Evolutionary conservation across 53 echinoderm and acorn worm species (phyloP).

Genomic region (Patiria pectinifera): DNA sequence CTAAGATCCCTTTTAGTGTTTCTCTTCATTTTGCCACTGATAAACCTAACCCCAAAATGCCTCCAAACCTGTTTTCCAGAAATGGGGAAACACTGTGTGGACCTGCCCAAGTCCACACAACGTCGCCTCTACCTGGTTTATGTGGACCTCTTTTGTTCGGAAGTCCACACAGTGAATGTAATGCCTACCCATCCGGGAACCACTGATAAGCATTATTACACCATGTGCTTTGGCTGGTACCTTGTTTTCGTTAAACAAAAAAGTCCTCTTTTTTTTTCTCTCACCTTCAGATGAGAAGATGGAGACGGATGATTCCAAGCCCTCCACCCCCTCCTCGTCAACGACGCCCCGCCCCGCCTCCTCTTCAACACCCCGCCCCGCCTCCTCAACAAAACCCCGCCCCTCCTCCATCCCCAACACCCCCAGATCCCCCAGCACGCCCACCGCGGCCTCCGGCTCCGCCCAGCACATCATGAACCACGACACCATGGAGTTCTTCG

Average conservation of each 20-base stretch:
- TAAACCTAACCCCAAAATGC: too few relatives aligned
- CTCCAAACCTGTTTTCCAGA: too few relatives aligned
- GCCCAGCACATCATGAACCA: conserved; percentile 58
- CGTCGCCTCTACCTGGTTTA: too few relatives aligned
- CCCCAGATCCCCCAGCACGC: conserved; percentile 75
- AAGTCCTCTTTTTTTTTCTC: conserved; percentile 9
- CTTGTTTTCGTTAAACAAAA: background rate
- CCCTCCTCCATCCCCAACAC: conserved; percentile 71
- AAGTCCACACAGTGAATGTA: too few relatives aligned
- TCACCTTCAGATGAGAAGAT: conserved; percentile 77
- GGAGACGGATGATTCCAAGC: conserved; percentile 73
- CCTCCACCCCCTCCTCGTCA: background rate
- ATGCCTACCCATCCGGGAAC: too few relatives aligned
- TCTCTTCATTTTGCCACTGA: too few relatives aligned
- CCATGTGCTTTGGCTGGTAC: background rate
- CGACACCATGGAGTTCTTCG: conserved; percentile 98
- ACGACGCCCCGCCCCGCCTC: conserved; percentile 11
- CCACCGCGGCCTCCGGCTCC: conserved; percentile 55
- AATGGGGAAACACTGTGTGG: too few relatives aligned
- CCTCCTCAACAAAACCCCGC: conserved; percentile 12
- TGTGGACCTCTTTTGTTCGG: too few relatives aligned
- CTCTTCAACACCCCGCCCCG: conserved; percentile 32
- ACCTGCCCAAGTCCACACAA: too few relatives aligned
- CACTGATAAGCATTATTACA: too few relatives aligned
- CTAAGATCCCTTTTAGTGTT: too few relatives aligned